Conservation (phyloP, 1,140 invertebrate species). For the Ceratosolen solmsi region DNA sequence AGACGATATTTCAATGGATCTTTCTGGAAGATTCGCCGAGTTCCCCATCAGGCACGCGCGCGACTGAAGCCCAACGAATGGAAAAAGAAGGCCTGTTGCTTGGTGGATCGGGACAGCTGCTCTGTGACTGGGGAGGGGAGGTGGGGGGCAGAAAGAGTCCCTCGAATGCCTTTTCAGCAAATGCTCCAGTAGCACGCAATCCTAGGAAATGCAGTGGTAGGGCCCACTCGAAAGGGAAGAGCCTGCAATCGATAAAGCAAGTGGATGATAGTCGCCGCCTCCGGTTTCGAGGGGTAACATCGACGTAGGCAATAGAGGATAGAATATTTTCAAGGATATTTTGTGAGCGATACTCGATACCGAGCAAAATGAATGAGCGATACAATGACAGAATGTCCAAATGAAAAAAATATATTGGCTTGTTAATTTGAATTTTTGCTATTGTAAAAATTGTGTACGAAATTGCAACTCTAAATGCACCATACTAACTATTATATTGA, state of each 20-base stretch:
- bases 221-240: neutral
- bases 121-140: neutral
- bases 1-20: constrained; percentile 20
- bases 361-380: neutral
- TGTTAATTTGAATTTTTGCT: too few species aligned
- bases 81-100: constrained; percentile 2
- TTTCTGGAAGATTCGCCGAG: constrained; percentile 32
- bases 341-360: neutral
- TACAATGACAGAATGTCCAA: too few species aligned
- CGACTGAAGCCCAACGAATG: neutral
- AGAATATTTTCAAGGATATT: neutral
- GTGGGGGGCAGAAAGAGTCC: neutral
- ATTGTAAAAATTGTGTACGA: too few species aligned
- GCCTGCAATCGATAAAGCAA: constrained; percentile 5
- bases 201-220: neutral
- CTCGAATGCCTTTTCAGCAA: neutral
- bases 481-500: too few species aligned
- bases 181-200: neutral
- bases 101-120: neutral
- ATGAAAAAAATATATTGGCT: too few species aligned
- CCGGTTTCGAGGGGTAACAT: neutral
- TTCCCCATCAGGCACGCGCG: neutral
- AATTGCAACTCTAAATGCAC: too few species aligned
- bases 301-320: neutral
- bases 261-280: neutral